A percentile compares a stretch with the other conserved stretches of the same genome.
Conservation (phyloP, 2,113 vertebrate genomes). For the Dasyprocta punctata region DNA sequence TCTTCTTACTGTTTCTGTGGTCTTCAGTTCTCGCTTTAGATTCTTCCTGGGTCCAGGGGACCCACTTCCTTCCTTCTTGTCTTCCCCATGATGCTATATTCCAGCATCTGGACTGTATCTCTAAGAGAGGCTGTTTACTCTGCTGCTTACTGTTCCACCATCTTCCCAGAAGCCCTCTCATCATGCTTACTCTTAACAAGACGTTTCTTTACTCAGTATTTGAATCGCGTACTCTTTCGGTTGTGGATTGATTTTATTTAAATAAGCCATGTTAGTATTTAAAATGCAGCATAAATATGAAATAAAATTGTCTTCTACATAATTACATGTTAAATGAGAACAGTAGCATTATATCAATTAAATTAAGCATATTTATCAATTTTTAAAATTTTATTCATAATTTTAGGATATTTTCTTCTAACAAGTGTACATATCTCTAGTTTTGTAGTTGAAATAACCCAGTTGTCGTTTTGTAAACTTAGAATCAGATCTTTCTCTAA, state of each 20-base stretch:
- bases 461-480: conserved; percentile 40
- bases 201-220: conserved; percentile 52
- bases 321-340: conserved; percentile 39
- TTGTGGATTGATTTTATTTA: conserved; percentile 48
- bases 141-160: too few relatives aligned
- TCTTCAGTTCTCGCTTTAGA: too few relatives aligned
- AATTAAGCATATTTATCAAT: neutral
- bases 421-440: neutral
- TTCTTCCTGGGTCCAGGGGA: too few relatives aligned
- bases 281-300: conserved; percentile 38
- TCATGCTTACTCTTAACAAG: too few relatives aligned
- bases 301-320: conserved; percentile 27
- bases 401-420: conserved; percentile 46
- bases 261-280: conserved; percentile 41
- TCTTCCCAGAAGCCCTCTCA: too few relatives aligned
- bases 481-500: conserved; percentile 10
- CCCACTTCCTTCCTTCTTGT: too few relatives aligned
- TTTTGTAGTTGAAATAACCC: neutral
- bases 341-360: conserved; percentile 1
- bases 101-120: too few relatives aligned
- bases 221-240: conserved; percentile 33
- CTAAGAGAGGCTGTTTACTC: too few relatives aligned
- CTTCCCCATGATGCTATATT: too few relatives aligned
- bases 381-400: conserved; percentile 24
- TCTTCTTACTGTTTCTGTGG: too few relatives aligned